These are phyloP conservation scores for Pseudolycoriella hygida DNA, from an alignment of 2,888 invertebrate genomes.

Conservation along the genomic window DNA sequence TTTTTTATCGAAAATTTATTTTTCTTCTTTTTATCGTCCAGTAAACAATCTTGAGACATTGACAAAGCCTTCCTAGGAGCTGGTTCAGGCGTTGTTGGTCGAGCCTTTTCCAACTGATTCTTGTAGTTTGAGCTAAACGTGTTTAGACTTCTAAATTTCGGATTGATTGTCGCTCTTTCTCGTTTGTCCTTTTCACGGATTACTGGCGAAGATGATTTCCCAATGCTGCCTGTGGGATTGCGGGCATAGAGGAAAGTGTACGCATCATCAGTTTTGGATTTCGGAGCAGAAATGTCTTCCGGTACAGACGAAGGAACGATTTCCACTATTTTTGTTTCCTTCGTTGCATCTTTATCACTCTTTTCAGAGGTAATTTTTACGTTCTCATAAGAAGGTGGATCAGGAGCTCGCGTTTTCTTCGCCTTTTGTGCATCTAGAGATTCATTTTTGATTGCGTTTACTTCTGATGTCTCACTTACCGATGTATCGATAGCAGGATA, in stretches of 20 bases:
- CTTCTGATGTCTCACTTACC: constrained; percentile 30
- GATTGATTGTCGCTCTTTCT: constrained; percentile 46
- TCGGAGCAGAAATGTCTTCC: not conserved
- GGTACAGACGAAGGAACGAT: not conserved
- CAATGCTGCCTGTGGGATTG: constrained; percentile 35
- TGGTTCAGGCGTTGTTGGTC: constrained; percentile 40
- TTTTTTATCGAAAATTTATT: constrained; percentile 69
- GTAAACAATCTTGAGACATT: constrained; percentile 55
- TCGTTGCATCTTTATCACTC: not conserved
- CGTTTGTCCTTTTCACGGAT: constrained; percentile 59
- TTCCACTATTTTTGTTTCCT: not conserved
- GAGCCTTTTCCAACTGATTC: constrained; percentile 14
- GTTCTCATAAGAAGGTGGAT: constrained; percentile 36
- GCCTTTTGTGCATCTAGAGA: constrained; percentile 31
- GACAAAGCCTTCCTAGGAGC: constrained; percentile 52
- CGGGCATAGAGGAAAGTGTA: constrained; percentile 38
- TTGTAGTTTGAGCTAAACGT: constrained; percentile 26
- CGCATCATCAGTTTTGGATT: constrained; percentile 12
- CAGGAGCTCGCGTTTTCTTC: constrained; percentile 60
- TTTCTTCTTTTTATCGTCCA: constrained; percentile 44
- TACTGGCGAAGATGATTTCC: constrained; percentile 48
- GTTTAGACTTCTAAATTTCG: constrained; percentile 37
- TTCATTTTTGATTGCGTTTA: constrained; percentile 18
- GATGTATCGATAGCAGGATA: constrained; percentile 19
- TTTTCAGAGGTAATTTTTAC: not conserved